Evolutionary conservation across 2,888 invertebrate species (phyloP), one percentile per base, ranked within the genome.

Genomic region (Patella caerulea): DNA sequence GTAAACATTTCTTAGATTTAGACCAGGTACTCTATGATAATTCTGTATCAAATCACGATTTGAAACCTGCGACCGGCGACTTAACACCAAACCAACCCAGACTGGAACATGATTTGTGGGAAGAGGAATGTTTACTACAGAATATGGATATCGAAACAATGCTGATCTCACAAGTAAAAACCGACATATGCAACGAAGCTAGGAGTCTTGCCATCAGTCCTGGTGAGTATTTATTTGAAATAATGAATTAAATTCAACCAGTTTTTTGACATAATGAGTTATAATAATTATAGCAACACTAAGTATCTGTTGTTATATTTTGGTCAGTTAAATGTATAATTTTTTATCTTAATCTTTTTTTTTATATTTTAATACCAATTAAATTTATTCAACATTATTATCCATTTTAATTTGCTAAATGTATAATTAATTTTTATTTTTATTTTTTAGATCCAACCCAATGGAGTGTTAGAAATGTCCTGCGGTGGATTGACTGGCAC

Each of bases 401-500:
- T 9, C 14, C 11, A n/a, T 11, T 53, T 53, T n/a, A 19, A 1
- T 29, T 53, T 53, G 17, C 2, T 9, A 52, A 45, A 5, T 11
- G 2, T 12, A 72, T 53, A 65, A 19, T 19, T 19, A 19, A 19
- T 45, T 19, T 0, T 71, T 74, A 1, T 5, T 69, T n/a, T 52
- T 52, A 52, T 74, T 72, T 84, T 86, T 14, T 93, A 98, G 98
- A 98, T 94, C 97, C 98, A 83, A 94, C 94, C 90, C 94, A 95
- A 87, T 98, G 98, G 98, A 95, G 95, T 86, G 93, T 94, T 19
- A 94, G 94, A 79, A 96, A 98, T 91, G 97, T 86, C 1, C 80
- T 79, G 29, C 94, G 96, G 34, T 98, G 98, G 98, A 94, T 97
- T 80, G 94, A 95, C 91, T 97, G 96, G 94, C 97, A 96, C 86